These are phyloP conservation scores for Phrynosoma platyrhinos DNA, from an alignment of 2,113 vertebrate species.

Conservation along the genomic window DNA sequence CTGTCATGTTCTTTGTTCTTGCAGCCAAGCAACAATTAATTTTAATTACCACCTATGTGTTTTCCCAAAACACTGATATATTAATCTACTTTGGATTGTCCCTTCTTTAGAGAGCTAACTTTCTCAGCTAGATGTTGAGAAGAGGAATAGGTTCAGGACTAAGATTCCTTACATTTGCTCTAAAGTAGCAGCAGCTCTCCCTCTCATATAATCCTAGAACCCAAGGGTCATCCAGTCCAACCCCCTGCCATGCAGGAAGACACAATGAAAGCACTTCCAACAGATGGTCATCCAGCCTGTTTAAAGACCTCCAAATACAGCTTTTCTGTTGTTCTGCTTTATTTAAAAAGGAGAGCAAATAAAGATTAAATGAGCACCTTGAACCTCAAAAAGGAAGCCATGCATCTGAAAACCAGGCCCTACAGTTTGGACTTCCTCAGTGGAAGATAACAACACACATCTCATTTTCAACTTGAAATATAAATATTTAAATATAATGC, in stretches of 20 bases:
- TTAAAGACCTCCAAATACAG: not conserved
- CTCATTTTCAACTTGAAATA: not conserved
- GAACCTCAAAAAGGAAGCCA: not conserved
- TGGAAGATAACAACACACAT: not conserved
- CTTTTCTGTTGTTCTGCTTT: not conserved
- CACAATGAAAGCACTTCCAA: no score
- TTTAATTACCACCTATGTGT: no score
- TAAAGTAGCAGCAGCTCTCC: not conserved
- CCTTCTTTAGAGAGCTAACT: not conserved
- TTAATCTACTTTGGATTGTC: not conserved
- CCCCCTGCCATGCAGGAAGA: no score
- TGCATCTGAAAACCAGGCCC: not conserved
- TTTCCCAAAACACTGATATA: not conserved
- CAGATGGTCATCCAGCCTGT: no score
- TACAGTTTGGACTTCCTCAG: not conserved
- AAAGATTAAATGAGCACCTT: not conserved
- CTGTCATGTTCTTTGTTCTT: not conserved
- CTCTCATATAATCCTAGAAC: no score
- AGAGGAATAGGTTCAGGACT: not conserved
- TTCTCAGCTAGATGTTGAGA: not conserved
- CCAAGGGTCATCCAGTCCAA: no score
- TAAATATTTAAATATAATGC: not conserved
- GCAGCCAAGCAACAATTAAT: no score
- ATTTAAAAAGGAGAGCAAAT: constrained; percentile 30
- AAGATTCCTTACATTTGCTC: not conserved